Evolutionary conservation across 2,797 vertebrate species (phyloP).

Genomic region (Cephalopachus bancanus): DNA sequence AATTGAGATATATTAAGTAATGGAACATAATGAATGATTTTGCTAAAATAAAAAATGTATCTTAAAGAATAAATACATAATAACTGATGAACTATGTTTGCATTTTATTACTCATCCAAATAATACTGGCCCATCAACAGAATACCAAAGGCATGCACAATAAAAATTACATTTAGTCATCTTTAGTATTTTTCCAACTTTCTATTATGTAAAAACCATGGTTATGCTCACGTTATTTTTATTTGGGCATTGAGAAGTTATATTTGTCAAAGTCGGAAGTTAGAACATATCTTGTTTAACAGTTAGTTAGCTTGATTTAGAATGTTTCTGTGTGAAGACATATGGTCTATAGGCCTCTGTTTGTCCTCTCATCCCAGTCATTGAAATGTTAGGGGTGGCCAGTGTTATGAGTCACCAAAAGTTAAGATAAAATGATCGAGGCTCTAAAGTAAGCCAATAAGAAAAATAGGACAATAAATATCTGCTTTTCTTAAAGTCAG

Average conservation of each 20-base stretch:
- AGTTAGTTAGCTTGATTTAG: neutral
- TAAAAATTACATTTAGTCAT: constrained; percentile 40
- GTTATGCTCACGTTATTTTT: neutral
- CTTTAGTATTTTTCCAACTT: constrained; percentile 38
- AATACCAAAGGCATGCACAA: neutral
- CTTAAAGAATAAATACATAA: neutral
- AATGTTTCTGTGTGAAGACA: neutral
- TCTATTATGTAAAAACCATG: constrained; percentile 28
- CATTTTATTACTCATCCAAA: constrained; percentile 14
- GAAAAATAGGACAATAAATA: neutral
- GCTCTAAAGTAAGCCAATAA: neutral
- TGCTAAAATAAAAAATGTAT: constrained; percentile 33
- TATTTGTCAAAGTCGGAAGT: neutral
- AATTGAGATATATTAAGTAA: neutral
- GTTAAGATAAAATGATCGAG: neutral
- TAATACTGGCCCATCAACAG: neutral
- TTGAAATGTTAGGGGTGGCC: neutral
- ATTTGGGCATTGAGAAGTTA: neutral
- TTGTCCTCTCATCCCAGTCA: neutral
- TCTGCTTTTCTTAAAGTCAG: neutral
- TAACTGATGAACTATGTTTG: neutral
- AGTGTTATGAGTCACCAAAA: neutral
- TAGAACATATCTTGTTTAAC: neutral
- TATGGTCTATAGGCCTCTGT: neutral
- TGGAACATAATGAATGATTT: constrained; percentile 41